phyloP scores from a whole-genome alignment of 2,888 invertebrate species.

The Isotomurus palustris region DNA sequence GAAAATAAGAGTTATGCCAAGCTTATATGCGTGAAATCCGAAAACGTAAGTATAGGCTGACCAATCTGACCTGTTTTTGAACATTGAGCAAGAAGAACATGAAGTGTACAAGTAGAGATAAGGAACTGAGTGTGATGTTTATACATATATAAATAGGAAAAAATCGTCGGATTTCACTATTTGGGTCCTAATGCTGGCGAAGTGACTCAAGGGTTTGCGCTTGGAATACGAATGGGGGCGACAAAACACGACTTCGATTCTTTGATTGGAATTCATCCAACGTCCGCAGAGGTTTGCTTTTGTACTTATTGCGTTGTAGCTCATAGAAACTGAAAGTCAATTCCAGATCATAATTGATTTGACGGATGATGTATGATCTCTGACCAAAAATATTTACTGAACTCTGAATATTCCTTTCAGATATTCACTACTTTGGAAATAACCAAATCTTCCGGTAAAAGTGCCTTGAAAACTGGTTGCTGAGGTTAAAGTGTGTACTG shows the following conservation, averaged over 20 bases:
- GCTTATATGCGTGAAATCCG: conserved; percentile 60
- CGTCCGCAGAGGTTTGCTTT: conserved; percentile 55
- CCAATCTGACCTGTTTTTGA: background rate
- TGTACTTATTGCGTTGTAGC: too few species aligned
- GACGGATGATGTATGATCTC: background rate
- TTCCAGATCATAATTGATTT: background rate
- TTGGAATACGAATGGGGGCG: conserved; percentile 70
- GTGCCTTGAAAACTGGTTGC: conserved; percentile 54
- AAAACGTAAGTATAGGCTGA: conserved; percentile 48
- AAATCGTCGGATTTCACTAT: conserved; percentile 82
- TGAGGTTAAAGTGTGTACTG: conserved; percentile 55
- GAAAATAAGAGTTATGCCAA: conserved; percentile 88
- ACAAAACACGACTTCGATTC: conserved; percentile 57
- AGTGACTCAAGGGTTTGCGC: conserved; percentile 88
- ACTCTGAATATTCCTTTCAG: conserved; percentile 18
- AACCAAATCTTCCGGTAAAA: conserved; percentile 55
- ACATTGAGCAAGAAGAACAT: too few species aligned
- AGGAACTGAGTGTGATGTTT: background rate
- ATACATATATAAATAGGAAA: conserved; percentile 47
- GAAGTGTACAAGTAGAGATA: too few species aligned
- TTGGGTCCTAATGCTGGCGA: conserved; percentile 88
- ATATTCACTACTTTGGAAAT: conserved; percentile 54
- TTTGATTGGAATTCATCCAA: conserved; percentile 61
- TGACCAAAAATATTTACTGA: background rate
- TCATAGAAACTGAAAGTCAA: too few species aligned